Evolutionary conservation across 2,113 vertebrate species (phyloP).

Genomic region (Camelus bactrianus): DNA sequence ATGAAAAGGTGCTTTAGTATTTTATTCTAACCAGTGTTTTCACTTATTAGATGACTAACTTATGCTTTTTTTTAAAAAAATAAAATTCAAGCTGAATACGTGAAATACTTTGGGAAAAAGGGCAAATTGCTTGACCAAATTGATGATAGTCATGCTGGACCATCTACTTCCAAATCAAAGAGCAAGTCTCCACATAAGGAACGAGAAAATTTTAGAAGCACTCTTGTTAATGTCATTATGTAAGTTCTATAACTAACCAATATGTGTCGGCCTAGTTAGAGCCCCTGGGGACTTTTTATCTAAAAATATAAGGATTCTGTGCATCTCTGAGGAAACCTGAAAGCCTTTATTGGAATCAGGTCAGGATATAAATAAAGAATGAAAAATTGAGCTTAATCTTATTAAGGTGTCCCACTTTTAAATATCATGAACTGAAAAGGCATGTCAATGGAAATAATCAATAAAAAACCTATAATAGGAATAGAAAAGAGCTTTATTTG

Average conservation of each 20-base stretch:
- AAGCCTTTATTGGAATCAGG: not conserved
- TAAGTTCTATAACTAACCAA: slow-evolving; percentile 68
- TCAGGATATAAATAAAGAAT: not conserved
- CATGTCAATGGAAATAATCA: not conserved
- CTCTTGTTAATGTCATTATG: slow-evolving; percentile 89
- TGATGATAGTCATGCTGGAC: slow-evolving; percentile 43
- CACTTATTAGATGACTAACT: slow-evolving; percentile 12
- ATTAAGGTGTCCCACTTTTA: not conserved
- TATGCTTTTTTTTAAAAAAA: slow-evolving; percentile 5
- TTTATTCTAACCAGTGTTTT: slow-evolving; percentile 30
- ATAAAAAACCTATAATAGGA: not conserved
- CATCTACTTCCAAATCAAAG: slow-evolving; percentile 73
- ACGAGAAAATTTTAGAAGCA: slow-evolving; percentile 86
- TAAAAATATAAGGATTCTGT: not conserved
- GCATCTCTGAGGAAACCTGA: not conserved
- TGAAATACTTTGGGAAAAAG: slow-evolving; percentile 63
- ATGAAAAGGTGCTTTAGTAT: not conserved
- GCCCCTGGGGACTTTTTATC: not conserved
- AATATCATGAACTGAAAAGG: not conserved
- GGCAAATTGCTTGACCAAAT: slow-evolving; percentile 54
- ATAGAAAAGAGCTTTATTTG: not conserved
- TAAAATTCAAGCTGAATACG: slow-evolving; percentile 77
- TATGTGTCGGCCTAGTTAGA: not conserved
- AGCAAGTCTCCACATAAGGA: slow-evolving; percentile 77
- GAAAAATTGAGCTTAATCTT: not conserved